phyloP scores from a whole-genome alignment of 1,140 invertebrate species.

The Hyphantria cunea region DNA sequence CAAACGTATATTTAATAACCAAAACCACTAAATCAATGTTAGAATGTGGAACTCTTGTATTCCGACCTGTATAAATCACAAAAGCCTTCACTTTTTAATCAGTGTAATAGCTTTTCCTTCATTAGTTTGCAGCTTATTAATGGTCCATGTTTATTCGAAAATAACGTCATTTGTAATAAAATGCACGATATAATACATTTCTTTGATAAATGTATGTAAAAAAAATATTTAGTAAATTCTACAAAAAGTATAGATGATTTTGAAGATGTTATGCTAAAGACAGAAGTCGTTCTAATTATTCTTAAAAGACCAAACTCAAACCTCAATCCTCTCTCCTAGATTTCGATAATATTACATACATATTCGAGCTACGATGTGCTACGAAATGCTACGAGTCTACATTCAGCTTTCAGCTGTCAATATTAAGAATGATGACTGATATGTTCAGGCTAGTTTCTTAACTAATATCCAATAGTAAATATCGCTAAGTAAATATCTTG shows the following conservation, averaged over 20 bases:
- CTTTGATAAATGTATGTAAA: neutral
- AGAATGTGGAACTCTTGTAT: neutral
- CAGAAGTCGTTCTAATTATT: neutral
- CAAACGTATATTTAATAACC: constrained; percentile 8
- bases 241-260: too few relatives aligned
- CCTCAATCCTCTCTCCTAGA: too few relatives aligned
- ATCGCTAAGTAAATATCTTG: constrained; percentile 38
- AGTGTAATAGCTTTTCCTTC: neutral
- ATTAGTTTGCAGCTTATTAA: neutral
- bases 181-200: neutral
- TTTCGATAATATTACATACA: too few relatives aligned
- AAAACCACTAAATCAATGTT: neutral
- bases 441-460: neutral
- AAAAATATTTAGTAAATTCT: too few relatives aligned
- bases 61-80: neutral
- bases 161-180: neutral
- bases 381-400: neutral
- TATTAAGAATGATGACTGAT: neutral
- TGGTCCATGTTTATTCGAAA: neutral
- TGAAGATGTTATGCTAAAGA: too few relatives aligned
- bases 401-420: neutral
- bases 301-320: neutral
- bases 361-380: neutral
- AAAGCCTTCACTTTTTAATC: neutral
- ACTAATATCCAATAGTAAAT: constrained; percentile 7